Evolutionary conservation across 2,113 vertebrate genomes (phyloP).

Genomic region (Alces alces): DNA sequence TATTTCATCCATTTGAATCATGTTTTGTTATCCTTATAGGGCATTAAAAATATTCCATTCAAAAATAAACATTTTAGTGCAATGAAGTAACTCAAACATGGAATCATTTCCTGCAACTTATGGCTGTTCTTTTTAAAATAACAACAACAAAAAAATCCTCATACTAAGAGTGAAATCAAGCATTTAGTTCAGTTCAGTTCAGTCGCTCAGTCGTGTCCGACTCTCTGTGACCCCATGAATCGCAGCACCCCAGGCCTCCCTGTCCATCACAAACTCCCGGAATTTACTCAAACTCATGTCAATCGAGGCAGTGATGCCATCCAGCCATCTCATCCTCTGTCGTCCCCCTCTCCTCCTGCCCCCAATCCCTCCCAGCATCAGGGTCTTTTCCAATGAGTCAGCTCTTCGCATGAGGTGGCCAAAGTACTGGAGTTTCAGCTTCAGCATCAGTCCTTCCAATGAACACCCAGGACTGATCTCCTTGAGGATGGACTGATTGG

Average conservation of each 20-base stretch:
- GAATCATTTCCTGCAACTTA: neutral
- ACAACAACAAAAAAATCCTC: neutral
- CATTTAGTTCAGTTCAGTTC: neutral
- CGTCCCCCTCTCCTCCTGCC: neutral
- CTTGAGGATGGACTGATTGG: no score
- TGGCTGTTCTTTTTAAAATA: neutral
- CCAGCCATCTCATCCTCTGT: neutral
- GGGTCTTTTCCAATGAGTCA: no score
- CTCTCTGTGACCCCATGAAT: neutral
- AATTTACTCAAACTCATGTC: neutral
- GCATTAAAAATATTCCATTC: neutral
- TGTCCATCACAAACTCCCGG: neutral
- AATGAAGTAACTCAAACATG: neutral
- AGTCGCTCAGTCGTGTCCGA: fast-evolving
- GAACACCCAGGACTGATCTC: no score
- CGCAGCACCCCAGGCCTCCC: neutral
- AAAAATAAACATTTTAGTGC: neutral
- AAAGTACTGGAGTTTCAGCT: no score
- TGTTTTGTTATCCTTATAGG: neutral
- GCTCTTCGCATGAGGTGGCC: no score
- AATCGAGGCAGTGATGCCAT: neutral
- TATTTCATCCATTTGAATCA: neutral
- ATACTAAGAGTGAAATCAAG: neutral
- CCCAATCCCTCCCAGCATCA: neutral
- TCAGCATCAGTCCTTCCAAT: no score